Evolutionary conservation across 2,113 vertebrate genomes (phyloP), one percentile per base, ranked within the genome.

Genomic region (Mellivora capensis): DNA sequence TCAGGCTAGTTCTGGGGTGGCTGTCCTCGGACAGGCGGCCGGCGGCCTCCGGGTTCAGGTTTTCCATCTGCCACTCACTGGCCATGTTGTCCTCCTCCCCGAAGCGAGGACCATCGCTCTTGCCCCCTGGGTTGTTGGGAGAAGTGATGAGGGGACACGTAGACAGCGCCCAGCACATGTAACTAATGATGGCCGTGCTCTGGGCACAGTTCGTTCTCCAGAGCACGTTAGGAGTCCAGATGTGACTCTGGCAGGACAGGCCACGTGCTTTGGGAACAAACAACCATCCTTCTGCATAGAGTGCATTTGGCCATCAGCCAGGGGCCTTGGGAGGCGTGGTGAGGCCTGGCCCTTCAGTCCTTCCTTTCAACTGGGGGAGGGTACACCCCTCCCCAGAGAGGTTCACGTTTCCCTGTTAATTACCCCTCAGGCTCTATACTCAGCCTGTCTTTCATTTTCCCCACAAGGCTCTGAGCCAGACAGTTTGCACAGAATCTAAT

Each of bases 381-480:
- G 80, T 34, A 12, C 13, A 52, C 87, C 69, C 42, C 54, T 57
- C 20, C 54, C 57, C 31, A 17, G 4, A 5, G 83, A 94, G 34
- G 37, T 72, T 93, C 44, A 0, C 4, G 21, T 84, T 76, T 85
- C 90, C 25, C 49, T 88, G 23, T 88, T 91, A 54, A 57, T 79
- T 85, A 37, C 77, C 94, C 95, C 42, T 27, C 17, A 4, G 93
- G 97, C 96, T 93, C 81, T 90, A 17, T 82, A 49, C 57, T 93
- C 94, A 97, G 97, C 87, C 95, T 97, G 93, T 94, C 95, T 97
- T 88, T 97, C 82, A 76, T 96, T 86, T 39, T 77, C 23, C 18
- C 34, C 92, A 34, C 14, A 34, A 94, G 82, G 90, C 93, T 92
- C 23, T 57, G 27, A 90, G 95, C 49, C 87, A 94, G 94, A 34